These are phyloP conservation scores for Brachypteracias leptosomus DNA, from an alignment of 2,113 vertebrate genomes.

Conservation along the genomic window DNA sequence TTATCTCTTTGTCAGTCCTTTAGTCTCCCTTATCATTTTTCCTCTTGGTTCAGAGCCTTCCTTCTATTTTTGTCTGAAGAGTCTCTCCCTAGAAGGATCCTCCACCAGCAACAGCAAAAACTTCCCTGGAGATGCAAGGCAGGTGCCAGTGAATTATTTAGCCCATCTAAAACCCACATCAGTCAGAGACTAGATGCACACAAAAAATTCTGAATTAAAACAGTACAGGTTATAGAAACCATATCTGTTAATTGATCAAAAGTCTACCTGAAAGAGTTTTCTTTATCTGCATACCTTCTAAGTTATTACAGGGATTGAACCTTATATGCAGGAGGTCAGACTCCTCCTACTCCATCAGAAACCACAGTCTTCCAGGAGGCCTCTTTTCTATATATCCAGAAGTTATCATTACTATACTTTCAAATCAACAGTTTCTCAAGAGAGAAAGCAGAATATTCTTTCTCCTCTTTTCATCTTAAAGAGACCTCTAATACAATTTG, in stretches of 20 bases:
- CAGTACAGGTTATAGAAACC: background rate
- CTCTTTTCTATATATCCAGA: background rate
- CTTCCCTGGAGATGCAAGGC: background rate
- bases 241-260: fast-evolving
- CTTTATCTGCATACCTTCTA: background rate
- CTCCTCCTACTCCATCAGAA: background rate
- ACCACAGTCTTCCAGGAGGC: background rate
- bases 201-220: background rate
- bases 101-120: background rate
- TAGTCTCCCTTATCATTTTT: fast-evolving
- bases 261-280: background rate
- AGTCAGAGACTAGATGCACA: background rate
- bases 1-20: background rate
- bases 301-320: no score
- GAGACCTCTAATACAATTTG: background rate
- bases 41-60: background rate
- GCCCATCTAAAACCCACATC: background rate
- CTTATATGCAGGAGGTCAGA: background rate
- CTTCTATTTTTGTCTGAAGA: background rate
- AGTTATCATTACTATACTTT: background rate
- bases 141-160: background rate
- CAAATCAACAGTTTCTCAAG: background rate
- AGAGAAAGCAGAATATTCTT: background rate
- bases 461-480: background rate
- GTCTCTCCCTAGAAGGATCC: background rate